Conservation (phyloP, 2,113 vertebrate species). For the Spermophilus dauricus region DNA sequence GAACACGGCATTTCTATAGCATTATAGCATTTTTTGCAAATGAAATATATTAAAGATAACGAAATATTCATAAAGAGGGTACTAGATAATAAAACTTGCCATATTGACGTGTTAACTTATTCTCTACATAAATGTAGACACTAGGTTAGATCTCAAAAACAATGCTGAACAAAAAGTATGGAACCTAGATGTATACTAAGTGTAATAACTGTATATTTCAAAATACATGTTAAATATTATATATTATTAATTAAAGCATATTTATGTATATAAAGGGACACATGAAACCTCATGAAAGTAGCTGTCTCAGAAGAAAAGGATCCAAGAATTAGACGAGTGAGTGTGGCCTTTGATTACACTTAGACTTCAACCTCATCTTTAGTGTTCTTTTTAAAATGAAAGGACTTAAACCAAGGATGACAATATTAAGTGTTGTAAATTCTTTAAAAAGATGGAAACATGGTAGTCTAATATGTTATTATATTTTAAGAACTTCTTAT, state of each 20-base stretch:
- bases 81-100: neutral
- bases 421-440: neutral
- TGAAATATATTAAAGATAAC: slow-evolving; percentile 12
- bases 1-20: neutral
- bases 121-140: slow-evolving; percentile 4
- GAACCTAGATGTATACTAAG: neutral
- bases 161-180: neutral
- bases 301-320: neutral
- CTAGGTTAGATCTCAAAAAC: neutral
- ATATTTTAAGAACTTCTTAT: neutral
- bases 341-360: neutral
- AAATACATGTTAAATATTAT: neutral
- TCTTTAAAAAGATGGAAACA: neutral
- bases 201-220: neutral
- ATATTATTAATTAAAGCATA: neutral
- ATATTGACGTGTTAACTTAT: neutral
- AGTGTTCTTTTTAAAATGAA: neutral
- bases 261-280: neutral
- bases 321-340: neutral
- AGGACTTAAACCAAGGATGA: neutral
- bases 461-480: neutral
- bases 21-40: neutral
- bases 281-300: neutral
- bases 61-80: neutral
- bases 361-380: slow-evolving; percentile 3